Percentiles rank a stretch among this genome's conserved stretches.
Conservation (phyloP, 2,888 invertebrate species). For the Agapostemon virescens region DNA sequence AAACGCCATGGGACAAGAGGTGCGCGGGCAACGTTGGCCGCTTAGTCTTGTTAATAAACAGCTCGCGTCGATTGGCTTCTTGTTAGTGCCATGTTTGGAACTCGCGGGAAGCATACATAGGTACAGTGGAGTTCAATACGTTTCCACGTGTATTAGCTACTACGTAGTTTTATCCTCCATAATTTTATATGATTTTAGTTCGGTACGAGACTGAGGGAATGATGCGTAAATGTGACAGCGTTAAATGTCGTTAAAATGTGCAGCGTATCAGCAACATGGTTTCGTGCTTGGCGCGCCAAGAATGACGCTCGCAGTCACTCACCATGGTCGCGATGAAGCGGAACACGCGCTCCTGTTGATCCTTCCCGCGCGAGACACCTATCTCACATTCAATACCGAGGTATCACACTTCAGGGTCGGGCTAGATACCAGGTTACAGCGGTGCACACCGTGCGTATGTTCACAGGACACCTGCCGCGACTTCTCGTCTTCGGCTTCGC, state of each 20-base stretch:
- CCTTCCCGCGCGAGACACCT: background rate
- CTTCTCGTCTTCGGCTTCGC: background rate
- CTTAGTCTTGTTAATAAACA: conserved; percentile 8
- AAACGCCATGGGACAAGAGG: background rate
- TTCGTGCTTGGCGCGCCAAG: conserved; percentile 18
- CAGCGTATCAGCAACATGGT: background rate
- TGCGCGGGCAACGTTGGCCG: background rate
- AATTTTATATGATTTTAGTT: background rate
- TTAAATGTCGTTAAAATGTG: background rate
- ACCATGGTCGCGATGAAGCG: conserved; percentile 28
- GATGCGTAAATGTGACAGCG: background rate
- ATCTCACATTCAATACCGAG: background rate
- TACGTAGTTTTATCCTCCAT: background rate
- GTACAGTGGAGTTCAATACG: background rate
- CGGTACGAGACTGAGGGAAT: background rate
- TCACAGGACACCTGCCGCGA: background rate
- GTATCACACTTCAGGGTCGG: background rate
- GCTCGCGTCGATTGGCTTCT: background rate
- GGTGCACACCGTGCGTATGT: background rate
- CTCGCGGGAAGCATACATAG: background rate
- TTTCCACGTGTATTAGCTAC: background rate
- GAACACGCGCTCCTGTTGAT: background rate
- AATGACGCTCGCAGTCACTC: conserved; percentile 22
- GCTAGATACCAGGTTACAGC: background rate
- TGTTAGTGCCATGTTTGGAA: conserved; percentile 2